A percentile compares a stretch with the other conserved stretches of the same genome.
These are phyloP conservation scores for Tryphoninae sp. DNA, from an alignment of 2,888 invertebrate genomes.

Conservation along the genomic window DNA sequence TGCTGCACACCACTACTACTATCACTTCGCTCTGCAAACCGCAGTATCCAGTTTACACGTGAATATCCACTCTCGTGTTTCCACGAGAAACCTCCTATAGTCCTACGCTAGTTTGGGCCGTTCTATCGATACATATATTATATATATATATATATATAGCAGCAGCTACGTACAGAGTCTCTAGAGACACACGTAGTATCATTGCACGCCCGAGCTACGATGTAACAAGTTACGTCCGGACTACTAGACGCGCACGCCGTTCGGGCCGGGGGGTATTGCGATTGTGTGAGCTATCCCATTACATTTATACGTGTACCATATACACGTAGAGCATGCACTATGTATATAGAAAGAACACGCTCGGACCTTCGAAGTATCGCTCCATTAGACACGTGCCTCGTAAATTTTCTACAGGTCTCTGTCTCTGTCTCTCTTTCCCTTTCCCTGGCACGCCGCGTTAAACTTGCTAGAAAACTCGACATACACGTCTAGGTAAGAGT, in stretches of 20 bases:
- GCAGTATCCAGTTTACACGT: conserved; percentile 16
- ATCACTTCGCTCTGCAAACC: conserved; percentile 6
- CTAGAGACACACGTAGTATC: conserved; percentile 52
- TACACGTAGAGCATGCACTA: neutral
- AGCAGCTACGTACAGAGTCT: conserved; percentile 29
- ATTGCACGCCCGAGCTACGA: conserved; percentile 49
- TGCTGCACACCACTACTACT: conserved; percentile 27
- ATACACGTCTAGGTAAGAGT: neutral
- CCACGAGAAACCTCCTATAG: conserved; percentile 35
- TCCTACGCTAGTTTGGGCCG: conserved; percentile 15
- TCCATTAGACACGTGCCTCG: conserved; percentile 53
- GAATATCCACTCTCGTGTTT: conserved; percentile 13
- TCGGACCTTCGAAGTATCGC: conserved; percentile 40
- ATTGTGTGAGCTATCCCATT: conserved; percentile 50
- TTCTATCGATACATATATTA: neutral
- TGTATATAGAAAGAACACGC: conserved; percentile 5
- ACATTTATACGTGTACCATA: neutral
- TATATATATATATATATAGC: neutral
- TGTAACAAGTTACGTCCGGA: conserved; percentile 60
- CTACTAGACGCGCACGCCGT: conserved; percentile 44
- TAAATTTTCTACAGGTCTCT: conserved; percentile 53
- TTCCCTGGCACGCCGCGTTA: conserved; percentile 19
- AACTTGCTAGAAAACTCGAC: conserved; percentile 26
- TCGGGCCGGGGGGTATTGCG: conserved; percentile 9
- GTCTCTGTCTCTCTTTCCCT: conserved; percentile 18